Evolutionary conservation across 2,888 invertebrate genomes (phyloP), one percentile per base, ranked within the genome.

Genomic region (Tiphia femorata): DNA sequence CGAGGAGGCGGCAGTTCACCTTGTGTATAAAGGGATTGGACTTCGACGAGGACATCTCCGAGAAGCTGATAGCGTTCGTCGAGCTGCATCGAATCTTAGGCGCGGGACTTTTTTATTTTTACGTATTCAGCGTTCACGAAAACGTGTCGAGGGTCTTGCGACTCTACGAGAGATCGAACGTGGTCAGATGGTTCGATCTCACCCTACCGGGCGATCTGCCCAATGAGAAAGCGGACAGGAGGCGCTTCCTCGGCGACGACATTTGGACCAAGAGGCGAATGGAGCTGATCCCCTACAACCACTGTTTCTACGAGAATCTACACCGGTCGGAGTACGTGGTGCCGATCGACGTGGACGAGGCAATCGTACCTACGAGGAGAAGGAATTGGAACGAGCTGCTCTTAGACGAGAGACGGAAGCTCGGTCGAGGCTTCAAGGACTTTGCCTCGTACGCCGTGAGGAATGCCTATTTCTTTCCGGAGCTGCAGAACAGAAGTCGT

Each of bases 241-340:
- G 84, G 25, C 64, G 68, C 1, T 84, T 84, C 55, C 79, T 87
- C 17, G 78, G 78, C 62, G 75, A 82, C 19, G 84, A 87, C 63
- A 75, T 87, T 27, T 92, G 91, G 88, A 91, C 91, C 77, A 89
- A 92, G 73, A 85, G 92, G 68, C 88, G 87, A 50, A 86, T 91
- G 82, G 92, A 93, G 77, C 84, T 93, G 25, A 86, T 92, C 60
- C 88, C 91, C 0, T 93, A 92, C 80, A 93, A 93, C 79, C 92
- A 92, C 79, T 93, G 92, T 76, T 86, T 92, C 56, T 92, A 93
- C 79, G 87, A 91, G 77, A 91, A 91, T 83, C 83, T 92, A 47
- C 84, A 86, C 69, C 85, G 85, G 62, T 90, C 90, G 30, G 86
- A 88, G 70, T 91, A 86, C 77, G 84, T 92, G 14, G 84, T 92